These are phyloP conservation scores for Acrobasis repandana DNA, from an alignment of 2,888 invertebrate genomes.

Conservation along the genomic window DNA sequence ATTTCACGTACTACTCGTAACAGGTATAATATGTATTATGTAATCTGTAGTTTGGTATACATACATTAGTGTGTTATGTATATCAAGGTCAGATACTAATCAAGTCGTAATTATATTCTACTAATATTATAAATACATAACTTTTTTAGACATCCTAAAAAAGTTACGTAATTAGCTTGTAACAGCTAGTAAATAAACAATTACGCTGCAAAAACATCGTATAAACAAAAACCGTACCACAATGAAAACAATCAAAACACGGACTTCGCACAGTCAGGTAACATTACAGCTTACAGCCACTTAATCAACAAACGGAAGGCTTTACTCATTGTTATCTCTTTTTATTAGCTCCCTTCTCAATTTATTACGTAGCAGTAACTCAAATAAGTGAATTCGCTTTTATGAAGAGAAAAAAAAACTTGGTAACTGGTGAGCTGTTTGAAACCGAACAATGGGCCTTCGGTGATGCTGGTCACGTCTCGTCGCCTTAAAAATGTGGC, in stretches of 20 bases:
- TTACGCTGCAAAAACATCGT: too few relatives aligned
- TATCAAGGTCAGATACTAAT: too few relatives aligned
- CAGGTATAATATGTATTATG: too few relatives aligned
- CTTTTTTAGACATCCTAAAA: too few relatives aligned
- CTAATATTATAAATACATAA: too few relatives aligned
- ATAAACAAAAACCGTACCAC: neutral
- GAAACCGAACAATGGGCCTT: constrained; percentile 71
- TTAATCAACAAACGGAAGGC: constrained; percentile 63
- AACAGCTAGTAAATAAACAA: too few relatives aligned
- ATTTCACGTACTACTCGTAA: too few relatives aligned
- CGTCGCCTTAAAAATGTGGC: constrained; percentile 78
- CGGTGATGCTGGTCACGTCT: constrained; percentile 71
- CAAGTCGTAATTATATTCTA: too few relatives aligned
- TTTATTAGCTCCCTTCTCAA: constrained; percentile 61
- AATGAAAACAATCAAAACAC: neutral
- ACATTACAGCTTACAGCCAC: constrained; percentile 33
- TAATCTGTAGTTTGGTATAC: too few relatives aligned
- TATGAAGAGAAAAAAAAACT: constrained; percentile 59
- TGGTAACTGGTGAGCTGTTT: constrained; percentile 59
- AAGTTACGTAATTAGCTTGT: too few relatives aligned
- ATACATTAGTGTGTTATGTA: too few relatives aligned
- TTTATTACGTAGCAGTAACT: constrained; percentile 68
- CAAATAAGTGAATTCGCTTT: constrained; percentile 76
- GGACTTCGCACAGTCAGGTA: neutral
- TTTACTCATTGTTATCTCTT: constrained; percentile 59